phyloP scores from a whole-genome alignment of 2,888 invertebrate genomes.

The Omphaloscelis lunosa region DNA sequence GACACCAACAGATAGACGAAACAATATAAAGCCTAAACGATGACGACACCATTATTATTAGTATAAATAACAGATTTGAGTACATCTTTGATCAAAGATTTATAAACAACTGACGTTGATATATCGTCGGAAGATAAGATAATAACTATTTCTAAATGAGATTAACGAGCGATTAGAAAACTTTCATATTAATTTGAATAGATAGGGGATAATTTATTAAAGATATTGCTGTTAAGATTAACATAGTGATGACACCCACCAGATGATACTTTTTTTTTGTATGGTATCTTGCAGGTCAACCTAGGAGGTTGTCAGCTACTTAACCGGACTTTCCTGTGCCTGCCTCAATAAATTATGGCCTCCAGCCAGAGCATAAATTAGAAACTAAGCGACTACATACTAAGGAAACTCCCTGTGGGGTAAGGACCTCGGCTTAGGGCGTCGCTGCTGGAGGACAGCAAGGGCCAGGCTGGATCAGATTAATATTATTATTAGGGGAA shows the following conservation, averaged over 20 bases:
- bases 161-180: conserved; percentile 57
- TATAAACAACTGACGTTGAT: conserved; percentile 39
- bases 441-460: too few relatives aligned
- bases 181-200: conserved; percentile 65
- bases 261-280: too few relatives aligned
- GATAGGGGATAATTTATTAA: conserved; percentile 51
- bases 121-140: conserved; percentile 46
- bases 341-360: too few relatives aligned
- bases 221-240: conserved; percentile 47
- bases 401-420: too few relatives aligned
- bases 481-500: too few relatives aligned
- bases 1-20: neutral
- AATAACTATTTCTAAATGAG: conserved; percentile 43
- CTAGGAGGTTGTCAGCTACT: too few relatives aligned
- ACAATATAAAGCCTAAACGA: neutral
- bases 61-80: conserved; percentile 14
- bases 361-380: too few relatives aligned
- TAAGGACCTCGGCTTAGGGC: too few relatives aligned
- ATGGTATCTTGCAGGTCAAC: too few relatives aligned
- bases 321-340: too few relatives aligned
- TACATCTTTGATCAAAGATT: conserved; percentile 32
- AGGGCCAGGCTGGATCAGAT: too few relatives aligned
- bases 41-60: conserved; percentile 14
- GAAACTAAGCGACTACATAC: too few relatives aligned
- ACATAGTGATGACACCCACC: conserved; percentile 46